Evolutionary conservation across 2,797 vertebrate genomes (phyloP).

Genomic region (Florisuga fusca): DNA sequence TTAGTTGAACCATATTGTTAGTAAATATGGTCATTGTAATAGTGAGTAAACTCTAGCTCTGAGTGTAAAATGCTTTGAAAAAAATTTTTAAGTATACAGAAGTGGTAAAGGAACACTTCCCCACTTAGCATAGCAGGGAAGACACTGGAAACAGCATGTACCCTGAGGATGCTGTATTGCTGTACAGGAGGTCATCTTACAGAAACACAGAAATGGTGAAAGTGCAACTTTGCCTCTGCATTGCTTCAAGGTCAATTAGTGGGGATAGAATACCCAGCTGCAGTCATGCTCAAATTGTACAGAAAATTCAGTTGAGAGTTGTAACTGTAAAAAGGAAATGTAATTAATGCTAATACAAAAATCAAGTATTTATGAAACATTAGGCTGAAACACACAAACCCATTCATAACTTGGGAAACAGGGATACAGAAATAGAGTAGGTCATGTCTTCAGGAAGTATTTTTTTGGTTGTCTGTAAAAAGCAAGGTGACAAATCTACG

Average conservation of each 20-base stretch:
- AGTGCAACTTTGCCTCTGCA: slow-evolving; percentile 49
- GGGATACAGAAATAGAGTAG: background rate
- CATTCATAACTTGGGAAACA: slow-evolving; percentile 31
- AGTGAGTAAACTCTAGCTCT: background rate
- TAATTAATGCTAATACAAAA: slow-evolving; percentile 37
- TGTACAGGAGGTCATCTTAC: slow-evolving; percentile 39
- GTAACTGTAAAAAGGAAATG: slow-evolving; percentile 17
- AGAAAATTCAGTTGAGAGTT: background rate
- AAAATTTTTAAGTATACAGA: background rate
- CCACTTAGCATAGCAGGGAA: background rate
- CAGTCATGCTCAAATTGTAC: background rate
- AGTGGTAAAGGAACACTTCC: background rate
- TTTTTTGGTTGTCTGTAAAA: background rate
- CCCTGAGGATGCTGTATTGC: background rate
- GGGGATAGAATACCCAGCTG: background rate
- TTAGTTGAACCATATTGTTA: background rate
- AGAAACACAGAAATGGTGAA: slow-evolving; percentile 30
- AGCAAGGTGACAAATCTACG: background rate
- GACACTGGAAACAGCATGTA: background rate
- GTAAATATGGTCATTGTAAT: background rate
- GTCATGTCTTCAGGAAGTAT: slow-evolving; percentile 6
- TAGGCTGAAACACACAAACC: background rate
- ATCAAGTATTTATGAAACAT: background rate
- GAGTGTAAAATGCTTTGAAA: background rate
- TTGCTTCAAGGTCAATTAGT: slow-evolving; percentile 59